phyloP scores from a whole-genome alignment of 2,888 invertebrate genomes.

The Orthonevra nobilis region DNA sequence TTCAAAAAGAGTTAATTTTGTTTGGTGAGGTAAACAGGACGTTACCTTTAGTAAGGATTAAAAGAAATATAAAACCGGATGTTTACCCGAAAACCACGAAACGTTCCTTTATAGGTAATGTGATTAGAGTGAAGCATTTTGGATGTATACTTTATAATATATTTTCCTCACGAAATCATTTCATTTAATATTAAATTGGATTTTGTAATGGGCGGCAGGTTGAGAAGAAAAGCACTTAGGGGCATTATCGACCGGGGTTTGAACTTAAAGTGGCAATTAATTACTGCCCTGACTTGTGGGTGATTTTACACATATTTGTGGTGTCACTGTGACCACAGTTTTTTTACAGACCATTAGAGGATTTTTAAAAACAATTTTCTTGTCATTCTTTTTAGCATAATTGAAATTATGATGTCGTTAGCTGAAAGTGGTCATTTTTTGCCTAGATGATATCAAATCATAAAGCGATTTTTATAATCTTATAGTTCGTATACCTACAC shows the following conservation, averaged over 20 bases:
- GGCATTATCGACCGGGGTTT: conserved; percentile 22
- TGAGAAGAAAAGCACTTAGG: conserved; percentile 15
- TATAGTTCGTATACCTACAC: too few species aligned
- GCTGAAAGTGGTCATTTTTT: too few species aligned
- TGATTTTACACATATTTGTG: neutral
- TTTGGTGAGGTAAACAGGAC: neutral
- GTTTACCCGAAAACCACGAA: neutral
- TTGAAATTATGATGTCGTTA: too few species aligned
- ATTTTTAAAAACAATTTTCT: neutral
- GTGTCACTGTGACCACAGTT: neutral
- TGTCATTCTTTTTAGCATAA: neutral
- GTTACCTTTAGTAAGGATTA: neutral
- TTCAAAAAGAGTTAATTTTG: too few species aligned
- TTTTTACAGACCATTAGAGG: conserved; percentile 7
- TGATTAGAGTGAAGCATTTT: neutral
- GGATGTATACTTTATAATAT: neutral
- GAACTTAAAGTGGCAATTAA: conserved; percentile 21
- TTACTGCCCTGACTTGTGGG: neutral
- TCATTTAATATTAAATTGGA: neutral
- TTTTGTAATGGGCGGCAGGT: neutral
- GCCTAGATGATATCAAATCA: neutral
- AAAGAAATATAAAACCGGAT: conserved; percentile 1
- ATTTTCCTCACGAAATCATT: neutral
- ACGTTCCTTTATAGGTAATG: neutral
- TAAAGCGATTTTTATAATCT: neutral